Percentiles rank a stretch among this genome's conserved stretches.
Evolutionary conservation across 2,888 invertebrate species (phyloP).

Genomic region (Lasioglossum vierecki): DNA sequence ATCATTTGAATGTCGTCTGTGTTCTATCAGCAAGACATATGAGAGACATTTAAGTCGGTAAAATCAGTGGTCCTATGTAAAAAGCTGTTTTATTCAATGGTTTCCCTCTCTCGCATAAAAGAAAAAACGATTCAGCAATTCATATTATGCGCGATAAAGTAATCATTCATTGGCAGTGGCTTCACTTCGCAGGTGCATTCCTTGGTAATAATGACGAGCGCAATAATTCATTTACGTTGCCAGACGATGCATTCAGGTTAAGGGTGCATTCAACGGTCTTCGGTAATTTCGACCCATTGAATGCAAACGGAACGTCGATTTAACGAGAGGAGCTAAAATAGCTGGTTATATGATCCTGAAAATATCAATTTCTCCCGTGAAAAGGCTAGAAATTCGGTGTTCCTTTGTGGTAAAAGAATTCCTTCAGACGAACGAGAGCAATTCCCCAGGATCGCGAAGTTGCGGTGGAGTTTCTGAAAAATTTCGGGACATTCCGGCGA

Average conservation of each 20-base stretch:
- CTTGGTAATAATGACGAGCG: neutral
- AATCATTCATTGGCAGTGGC: neutral
- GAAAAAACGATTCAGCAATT: neutral
- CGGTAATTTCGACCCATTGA: neutral
- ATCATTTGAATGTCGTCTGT: neutral
- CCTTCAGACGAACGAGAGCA: neutral
- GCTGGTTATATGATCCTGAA: neutral
- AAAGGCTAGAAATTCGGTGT: neutral
- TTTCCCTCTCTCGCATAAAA: neutral
- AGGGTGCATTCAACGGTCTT: neutral
- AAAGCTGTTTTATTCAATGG: neutral
- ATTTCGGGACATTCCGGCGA: neutral
- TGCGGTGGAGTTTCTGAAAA: neutral
- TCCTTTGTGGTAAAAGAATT: neutral
- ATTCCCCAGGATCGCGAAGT: neutral
- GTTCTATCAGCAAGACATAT: neutral
- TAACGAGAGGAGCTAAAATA: neutral
- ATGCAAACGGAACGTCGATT: neutral
- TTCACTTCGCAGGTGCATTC: neutral
- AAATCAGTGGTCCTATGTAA: neutral
- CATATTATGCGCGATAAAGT: neutral
- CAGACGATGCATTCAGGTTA: neutral
- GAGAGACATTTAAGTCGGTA: neutral
- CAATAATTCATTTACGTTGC: neutral
- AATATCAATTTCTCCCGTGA: conserved; percentile 5